Conservation (phyloP, 2,113 vertebrate genomes). For the Periophthalmodon schlosseri region DNA sequence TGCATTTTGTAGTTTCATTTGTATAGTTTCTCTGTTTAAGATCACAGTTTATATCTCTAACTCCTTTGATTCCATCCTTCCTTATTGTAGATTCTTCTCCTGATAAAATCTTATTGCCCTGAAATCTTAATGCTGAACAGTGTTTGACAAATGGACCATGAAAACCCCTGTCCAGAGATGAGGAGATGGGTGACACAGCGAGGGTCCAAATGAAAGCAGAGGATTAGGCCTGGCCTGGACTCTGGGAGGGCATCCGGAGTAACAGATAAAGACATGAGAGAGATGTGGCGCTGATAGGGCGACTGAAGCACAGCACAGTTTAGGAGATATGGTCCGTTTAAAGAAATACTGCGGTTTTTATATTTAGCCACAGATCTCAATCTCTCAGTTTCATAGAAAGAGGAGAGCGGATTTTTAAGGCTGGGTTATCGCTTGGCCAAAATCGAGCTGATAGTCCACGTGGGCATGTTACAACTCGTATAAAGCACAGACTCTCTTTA, state of each 20-base stretch:
- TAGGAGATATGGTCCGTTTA: background rate
- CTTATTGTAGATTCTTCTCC: too few relatives aligned
- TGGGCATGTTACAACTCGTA: too few relatives aligned
- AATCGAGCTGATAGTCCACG: too few relatives aligned
- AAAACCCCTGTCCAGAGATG: background rate
- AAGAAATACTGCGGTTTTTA: background rate
- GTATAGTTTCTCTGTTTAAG: too few relatives aligned
- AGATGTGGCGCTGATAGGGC: constrained; percentile 56
- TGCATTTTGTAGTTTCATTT: too few relatives aligned
- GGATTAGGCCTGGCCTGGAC: constrained; percentile 49
- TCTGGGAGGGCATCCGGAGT: constrained; percentile 55
- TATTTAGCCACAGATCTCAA: background rate
- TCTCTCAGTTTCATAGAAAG: background rate
- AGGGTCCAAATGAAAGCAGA: constrained; percentile 58
- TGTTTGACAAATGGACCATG: constrained; percentile 39
- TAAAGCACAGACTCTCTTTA: too few relatives aligned
- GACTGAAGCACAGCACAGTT: constrained; percentile 54
- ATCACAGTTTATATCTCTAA: too few relatives aligned
- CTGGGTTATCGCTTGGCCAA: too few relatives aligned
- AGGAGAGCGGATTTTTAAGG: too few relatives aligned
- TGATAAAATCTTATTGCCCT: too few relatives aligned
- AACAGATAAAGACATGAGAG: constrained; percentile 62
- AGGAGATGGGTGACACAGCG: constrained; percentile 43
- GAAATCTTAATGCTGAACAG: background rate
- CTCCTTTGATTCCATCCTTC: too few relatives aligned